Base-by-base conservation (phyloP, 2,797 vertebrate genomes). In the Avahi laniger region DNA sequence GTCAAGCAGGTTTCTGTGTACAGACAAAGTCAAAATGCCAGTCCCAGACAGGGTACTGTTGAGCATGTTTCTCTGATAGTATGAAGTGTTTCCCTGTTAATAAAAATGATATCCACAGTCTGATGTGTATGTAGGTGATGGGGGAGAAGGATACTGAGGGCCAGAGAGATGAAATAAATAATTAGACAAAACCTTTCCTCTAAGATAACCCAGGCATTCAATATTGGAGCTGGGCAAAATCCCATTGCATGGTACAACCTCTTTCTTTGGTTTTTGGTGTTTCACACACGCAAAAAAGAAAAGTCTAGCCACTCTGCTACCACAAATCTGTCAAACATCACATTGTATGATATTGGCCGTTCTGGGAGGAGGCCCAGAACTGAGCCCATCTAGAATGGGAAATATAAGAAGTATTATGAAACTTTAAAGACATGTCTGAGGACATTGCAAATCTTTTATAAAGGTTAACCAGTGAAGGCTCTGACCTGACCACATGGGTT, bases 391-490 rank as follows among this genome's bases (percentile, higher is more conserved):
- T 43, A 43, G 41, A 43, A 43, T 43, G 41, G 41, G 41, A 43
- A 43, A 43, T 43, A 43, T 7, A 43, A 43, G 41, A 43, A 43
- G 41, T 43, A 43, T 43, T 43, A 43, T 7, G 41, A 43, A 43
- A 43, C 41, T 43, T 43, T 43, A 43, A 43, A 43, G 41, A 43
- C 41, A 43, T 43, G 41, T 43, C 41, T 43, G 41, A 43, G 41
- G 41, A 43, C 41, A 43, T 43, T 43, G 41, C 41, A 41, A 41
- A 41, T 41, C 41, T 80, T 96, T 97, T 78, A 94, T 94, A 97
- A 97, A 97, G 91, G 91, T 97, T 97, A 97, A 96, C 86, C 41
- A 95, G 61, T 59, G 38, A 92, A 95, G 20, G 61, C 65, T 92
- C 80, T 94, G 70, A 78, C 76, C 81, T 61, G 94, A 97, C 50